Percentiles rank a stretch among this genome's conserved stretches.
These are phyloP conservation scores for Hirtodrosophila confusa DNA, from an alignment of 2,888 invertebrate genomes.

Conservation along the genomic window DNA sequence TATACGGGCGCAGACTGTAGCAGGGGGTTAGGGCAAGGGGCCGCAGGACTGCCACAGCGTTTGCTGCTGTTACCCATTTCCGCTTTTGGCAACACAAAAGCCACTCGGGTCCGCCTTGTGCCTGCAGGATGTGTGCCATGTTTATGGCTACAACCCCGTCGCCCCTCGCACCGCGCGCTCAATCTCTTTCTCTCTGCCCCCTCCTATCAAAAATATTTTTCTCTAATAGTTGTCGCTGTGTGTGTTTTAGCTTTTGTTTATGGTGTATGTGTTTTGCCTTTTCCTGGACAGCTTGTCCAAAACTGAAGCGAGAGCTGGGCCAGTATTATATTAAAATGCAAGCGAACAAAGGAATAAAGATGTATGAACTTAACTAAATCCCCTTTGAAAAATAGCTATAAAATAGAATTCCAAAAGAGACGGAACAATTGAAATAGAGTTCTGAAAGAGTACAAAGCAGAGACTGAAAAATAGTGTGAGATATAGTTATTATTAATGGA, in stretches of 20 bases:
- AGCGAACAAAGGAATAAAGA: conserved; percentile 28
- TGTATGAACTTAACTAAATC: conserved; percentile 37
- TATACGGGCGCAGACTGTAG: not conserved
- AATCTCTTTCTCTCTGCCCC: not conserved
- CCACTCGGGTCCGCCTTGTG: conserved; percentile 63
- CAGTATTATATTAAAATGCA: conserved; percentile 44
- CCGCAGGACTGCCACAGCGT: conserved; percentile 26
- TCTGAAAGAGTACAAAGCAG: not conserved
- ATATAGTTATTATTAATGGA: too few relatives aligned
- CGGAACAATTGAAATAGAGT: too few relatives aligned
- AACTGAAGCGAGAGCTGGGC: conserved; percentile 59
- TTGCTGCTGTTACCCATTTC: conserved; percentile 77
- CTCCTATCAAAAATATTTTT: conserved; percentile 63
- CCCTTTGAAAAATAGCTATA: conserved; percentile 11
- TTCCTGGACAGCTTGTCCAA: conserved; percentile 67
- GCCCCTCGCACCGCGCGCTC: conserved; percentile 8
- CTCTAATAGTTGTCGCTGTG: conserved; percentile 77
- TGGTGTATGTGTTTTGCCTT: conserved; percentile 71
- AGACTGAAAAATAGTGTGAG: not conserved
- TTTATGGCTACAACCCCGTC: conserved; percentile 61
- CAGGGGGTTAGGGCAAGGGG: not conserved
- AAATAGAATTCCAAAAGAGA: conserved; percentile 17
- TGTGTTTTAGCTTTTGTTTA: conserved; percentile 49
- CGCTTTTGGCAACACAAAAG: conserved; percentile 76
- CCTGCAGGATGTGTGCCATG: conserved; percentile 78